Percentiles rank a stretch among this genome's conserved stretches.
Evolutionary conservation across 2,113 vertebrate species (phyloP).

Genomic region (Cyprinodon tularosa): DNA sequence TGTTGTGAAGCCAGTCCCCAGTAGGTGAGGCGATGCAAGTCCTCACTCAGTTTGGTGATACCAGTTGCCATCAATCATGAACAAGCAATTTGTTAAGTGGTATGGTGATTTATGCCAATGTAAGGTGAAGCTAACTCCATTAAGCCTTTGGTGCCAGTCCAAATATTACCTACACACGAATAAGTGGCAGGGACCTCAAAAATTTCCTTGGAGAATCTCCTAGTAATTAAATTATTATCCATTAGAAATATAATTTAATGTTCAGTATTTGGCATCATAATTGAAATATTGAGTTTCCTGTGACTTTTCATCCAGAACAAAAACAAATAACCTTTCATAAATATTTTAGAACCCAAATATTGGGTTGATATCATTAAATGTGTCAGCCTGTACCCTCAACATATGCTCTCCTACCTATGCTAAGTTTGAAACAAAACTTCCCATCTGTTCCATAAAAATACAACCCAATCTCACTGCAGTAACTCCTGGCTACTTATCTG

Average conservation of each 20-base stretch:
- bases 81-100: too few relatives aligned
- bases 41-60: too few relatives aligned
- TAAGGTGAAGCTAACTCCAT: too few relatives aligned
- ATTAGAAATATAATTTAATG: neutral
- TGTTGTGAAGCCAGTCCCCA: too few relatives aligned
- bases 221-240: neutral
- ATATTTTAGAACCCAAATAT: neutral
- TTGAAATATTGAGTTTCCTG: neutral
- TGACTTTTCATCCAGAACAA: neutral
- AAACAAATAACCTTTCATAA: neutral
- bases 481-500: slow-evolving; percentile 25
- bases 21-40: too few relatives aligned
- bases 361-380: neutral
- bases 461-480: neutral
- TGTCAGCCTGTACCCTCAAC: neutral
- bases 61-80: too few relatives aligned
- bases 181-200: too few relatives aligned
- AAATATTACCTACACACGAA: too few relatives aligned
- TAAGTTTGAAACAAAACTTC: neutral
- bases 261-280: neutral
- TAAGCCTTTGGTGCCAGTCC: too few relatives aligned
- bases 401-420: slow-evolving; percentile 10
- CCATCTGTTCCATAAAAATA: slow-evolving; percentile 25
- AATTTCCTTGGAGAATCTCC: too few relatives aligned
- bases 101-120: too few relatives aligned